Base-by-base conservation (phyloP, 2,888 invertebrate species). In the Callyntrura sp. region DNA sequence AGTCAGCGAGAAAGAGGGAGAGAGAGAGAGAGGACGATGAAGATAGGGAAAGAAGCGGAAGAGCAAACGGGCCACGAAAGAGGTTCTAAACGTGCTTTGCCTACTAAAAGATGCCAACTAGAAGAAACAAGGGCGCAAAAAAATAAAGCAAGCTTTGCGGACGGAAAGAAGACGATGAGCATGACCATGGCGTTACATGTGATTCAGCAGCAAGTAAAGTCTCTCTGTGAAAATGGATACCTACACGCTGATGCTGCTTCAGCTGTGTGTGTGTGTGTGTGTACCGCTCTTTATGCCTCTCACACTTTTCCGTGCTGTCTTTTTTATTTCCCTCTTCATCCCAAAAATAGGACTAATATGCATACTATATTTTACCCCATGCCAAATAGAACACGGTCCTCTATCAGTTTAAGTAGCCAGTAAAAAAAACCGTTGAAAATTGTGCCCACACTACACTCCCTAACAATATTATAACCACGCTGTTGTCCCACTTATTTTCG, bases 31-130 rank as follows among this genome's bases (percentile, higher is more conserved):
- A 23, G 76, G 23, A 25, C 23, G 76, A 35, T 65, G 65, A 65
- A 43, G 82, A 82, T 28, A 62, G 17, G 23, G n/a, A n/a, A 45
- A 25, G 76, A 90, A 86, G 70, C 70, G 84, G 88, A 87, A 89
- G 88, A 91, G 90, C 91, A 92, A 92, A 91, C 91, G 90, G 92
- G 88, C 90, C 92, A 92, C 90, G 92, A 92, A 92, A 92, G 91
- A 91, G 92, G 91, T 89, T 92, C 86, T 87, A 92, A 92, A 92
- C 92, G 92, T 92, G 92, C 92, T 87, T 70, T 76, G 92, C 87
- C 90, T 92, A 78, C 87, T 85, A 91, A 92, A 91, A 85, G 91
- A 81, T 88, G 83, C 81, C 90, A 91, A 91, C 86, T 90, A 55
- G 83, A 70, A 82, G 70, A 84, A 83, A 79, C 73, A 60, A 79